Evolutionary conservation across 2,797 vertebrate species (phyloP).

Genomic region (Coregonus ussuriensis): DNA sequence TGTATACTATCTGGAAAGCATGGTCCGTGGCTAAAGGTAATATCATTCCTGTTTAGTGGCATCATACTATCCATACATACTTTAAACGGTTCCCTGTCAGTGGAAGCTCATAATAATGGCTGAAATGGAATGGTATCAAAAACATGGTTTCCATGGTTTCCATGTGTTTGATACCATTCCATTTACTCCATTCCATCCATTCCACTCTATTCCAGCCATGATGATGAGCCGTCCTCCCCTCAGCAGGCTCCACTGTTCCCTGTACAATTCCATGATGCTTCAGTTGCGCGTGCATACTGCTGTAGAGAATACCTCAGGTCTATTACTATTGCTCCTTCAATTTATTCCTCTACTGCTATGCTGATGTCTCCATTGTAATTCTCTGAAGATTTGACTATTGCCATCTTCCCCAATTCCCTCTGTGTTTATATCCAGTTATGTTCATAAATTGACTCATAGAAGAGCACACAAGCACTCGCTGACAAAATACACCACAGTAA

Average conservation of each 20-base stretch:
- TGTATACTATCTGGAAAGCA: no score
- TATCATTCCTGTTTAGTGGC: no score
- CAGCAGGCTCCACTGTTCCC: not conserved
- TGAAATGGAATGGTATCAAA: no score
- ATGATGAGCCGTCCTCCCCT: no score
- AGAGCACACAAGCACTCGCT: constrained; percentile 50
- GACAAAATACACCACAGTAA: constrained; percentile 60
- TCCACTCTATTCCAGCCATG: no score
- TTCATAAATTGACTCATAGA: constrained; percentile 30
- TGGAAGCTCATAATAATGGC: no score
- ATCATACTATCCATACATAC: not conserved
- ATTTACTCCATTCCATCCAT: no score
- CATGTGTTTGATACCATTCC: no score
- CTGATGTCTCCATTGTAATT: constrained; percentile 13
- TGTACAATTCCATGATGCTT: not conserved
- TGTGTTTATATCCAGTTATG: constrained; percentile 55
- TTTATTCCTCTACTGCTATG: constrained; percentile 26
- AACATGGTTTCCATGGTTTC: no score
- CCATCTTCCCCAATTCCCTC: constrained; percentile 53
- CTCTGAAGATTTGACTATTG: constrained; percentile 45
- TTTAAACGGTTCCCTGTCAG: not conserved
- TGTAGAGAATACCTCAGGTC: not conserved
- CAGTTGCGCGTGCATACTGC: not conserved
- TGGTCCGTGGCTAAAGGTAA: no score
- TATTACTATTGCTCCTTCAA: constrained; percentile 26